phyloP scores from a whole-genome alignment of 2,888 invertebrate species.

The Eumacrocentrus americanus region DNA sequence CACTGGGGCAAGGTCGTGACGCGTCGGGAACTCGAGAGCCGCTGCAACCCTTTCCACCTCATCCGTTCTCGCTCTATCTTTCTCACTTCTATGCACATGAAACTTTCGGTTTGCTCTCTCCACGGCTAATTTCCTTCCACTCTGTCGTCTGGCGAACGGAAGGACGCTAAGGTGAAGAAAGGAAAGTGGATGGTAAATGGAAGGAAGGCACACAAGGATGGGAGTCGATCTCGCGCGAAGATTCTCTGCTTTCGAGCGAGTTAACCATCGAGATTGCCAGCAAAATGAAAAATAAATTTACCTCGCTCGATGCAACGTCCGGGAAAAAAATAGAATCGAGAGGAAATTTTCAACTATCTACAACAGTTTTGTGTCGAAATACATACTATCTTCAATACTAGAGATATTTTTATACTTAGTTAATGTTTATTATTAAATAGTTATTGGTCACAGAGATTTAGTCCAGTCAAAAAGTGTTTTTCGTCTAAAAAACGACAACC shows the following conservation, averaged over 20 bases:
- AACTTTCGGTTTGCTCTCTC: constrained; percentile 23
- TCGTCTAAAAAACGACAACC: too few relatives aligned
- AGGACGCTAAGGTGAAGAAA: background rate
- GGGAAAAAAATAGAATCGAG: too few relatives aligned
- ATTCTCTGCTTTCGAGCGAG: background rate
- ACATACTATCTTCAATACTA: too few relatives aligned
- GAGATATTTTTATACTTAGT: too few relatives aligned
- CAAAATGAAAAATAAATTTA: background rate
- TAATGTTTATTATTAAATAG: too few relatives aligned
- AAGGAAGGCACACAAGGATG: background rate
- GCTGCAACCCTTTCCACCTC: constrained; percentile 17
- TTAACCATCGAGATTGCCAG: background rate
- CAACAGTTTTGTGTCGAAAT: too few relatives aligned
- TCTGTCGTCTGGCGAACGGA: constrained; percentile 7
- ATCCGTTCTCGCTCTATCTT: constrained; percentile 7
- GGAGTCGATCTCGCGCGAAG: background rate
- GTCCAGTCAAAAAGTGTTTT: too few relatives aligned
- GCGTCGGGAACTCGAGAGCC: constrained; percentile 31
- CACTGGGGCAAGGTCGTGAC: constrained; percentile 48
- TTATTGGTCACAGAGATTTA: too few relatives aligned
- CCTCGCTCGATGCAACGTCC: too few relatives aligned
- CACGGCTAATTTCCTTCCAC: constrained; percentile 37
- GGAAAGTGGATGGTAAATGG: background rate
- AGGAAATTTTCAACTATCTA: too few relatives aligned
- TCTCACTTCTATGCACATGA: background rate